A percentile compares a stretch with the other conserved stretches of the same genome.
These are phyloP conservation scores for Loxodonta africana DNA, from an alignment of 2,113 vertebrate genomes.

Conservation along the genomic window DNA sequence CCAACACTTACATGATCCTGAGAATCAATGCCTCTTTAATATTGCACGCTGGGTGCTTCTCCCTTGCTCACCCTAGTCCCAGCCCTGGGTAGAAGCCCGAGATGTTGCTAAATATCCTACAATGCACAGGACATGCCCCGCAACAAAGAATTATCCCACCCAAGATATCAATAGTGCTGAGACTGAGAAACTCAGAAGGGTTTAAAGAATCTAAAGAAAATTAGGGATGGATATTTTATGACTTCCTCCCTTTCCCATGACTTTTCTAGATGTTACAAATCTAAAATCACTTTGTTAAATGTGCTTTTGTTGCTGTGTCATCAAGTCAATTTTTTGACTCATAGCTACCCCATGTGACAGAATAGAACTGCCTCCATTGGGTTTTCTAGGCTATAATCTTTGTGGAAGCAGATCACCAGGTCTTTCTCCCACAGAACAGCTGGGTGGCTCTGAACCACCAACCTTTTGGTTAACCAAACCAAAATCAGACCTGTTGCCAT, in stretches of 20 bases:
- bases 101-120: background rate
- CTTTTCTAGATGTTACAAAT: background rate
- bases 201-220: conserved; percentile 1
- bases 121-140: background rate
- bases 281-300: background rate
- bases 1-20: background rate
- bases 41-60: background rate
- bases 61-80: background rate
- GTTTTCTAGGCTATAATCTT: background rate
- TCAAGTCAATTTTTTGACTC: background rate
- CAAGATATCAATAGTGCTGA: background rate
- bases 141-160: background rate
- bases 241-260: background rate
- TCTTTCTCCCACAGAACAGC: too few relatives aligned
- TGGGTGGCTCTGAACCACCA: too few relatives aligned
- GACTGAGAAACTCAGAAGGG: background rate
- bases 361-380: background rate
- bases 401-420: too few relatives aligned
- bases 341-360: background rate
- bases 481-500: too few relatives aligned
- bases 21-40: background rate
- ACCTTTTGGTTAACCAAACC: too few relatives aligned
- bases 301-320: background rate
- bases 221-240: background rate
- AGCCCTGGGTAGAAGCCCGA: background rate